Percentiles rank a stretch among this genome's conserved stretches.
Evolutionary conservation across 2,888 invertebrate species (phyloP).

Genomic region (Papilio demoleus): DNA sequence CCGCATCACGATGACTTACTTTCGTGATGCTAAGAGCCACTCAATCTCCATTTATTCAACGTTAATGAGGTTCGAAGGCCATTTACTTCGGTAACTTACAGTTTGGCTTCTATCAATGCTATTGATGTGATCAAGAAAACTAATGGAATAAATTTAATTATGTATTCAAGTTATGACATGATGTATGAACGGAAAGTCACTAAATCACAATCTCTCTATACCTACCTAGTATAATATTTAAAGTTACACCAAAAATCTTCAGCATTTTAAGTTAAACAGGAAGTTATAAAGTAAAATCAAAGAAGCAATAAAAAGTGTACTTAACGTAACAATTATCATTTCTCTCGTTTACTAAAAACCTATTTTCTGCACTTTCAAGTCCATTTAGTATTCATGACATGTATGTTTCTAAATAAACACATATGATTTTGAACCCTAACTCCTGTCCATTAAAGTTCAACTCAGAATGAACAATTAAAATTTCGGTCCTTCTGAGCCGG

Average conservation of each 20-base stretch:
- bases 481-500: slow-evolving; percentile 44
- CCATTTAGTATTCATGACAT: slow-evolving; percentile 44
- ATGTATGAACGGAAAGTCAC: background rate
- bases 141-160: slow-evolving; percentile 26
- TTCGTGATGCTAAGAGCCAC: slow-evolving; percentile 27
- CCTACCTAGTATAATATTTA: background rate
- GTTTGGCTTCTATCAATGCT: background rate
- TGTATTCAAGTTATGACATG: slow-evolving; percentile 9
- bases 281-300: background rate
- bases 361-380: slow-evolving; percentile 43
- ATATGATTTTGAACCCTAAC: slow-evolving; percentile 17
- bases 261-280: too few species aligned
- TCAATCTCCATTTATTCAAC: slow-evolving; percentile 38
- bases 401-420: slow-evolving; percentile 22
- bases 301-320: background rate
- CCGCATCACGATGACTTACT: slow-evolving; percentile 35
- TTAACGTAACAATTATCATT: slow-evolving; percentile 32
- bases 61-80: slow-evolving; percentile 37
- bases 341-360: slow-evolving; percentile 39
- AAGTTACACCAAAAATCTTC: too few species aligned
- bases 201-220: background rate
- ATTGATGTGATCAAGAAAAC: slow-evolving; percentile 8
- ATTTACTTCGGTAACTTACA: slow-evolving; percentile 32
- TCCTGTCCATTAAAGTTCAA: background rate
- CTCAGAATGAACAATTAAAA: slow-evolving; percentile 20